A percentile compares a stretch with the other conserved stretches of the same genome.
Conservation (phyloP, 2,797 vertebrate species). For the Thamnophis elegans region DNA sequence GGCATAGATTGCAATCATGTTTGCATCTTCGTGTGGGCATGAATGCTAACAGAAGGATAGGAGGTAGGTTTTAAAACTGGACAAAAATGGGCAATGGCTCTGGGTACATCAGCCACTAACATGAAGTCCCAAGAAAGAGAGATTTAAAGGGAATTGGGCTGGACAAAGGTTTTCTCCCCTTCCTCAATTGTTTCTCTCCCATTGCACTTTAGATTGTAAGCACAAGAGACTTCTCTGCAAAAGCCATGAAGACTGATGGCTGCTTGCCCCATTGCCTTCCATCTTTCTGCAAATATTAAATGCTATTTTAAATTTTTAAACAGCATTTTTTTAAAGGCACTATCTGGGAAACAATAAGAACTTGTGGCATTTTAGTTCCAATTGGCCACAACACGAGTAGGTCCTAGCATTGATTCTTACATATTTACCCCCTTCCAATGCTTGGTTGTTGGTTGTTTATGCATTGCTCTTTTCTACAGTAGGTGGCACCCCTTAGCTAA, state of each 20-base stretch:
- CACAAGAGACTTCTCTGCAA: not conserved
- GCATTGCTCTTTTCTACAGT: not conserved
- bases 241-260: not conserved
- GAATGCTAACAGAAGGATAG: not conserved
- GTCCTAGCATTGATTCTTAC: not conserved
- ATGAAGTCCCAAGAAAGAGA: not conserved
- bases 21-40: not conserved
- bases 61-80: not conserved
- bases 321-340: not conserved
- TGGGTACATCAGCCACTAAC: not conserved
- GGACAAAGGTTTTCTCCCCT: not conserved
- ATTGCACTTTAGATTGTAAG: not conserved
- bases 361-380: not conserved
- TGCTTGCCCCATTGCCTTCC: not conserved
- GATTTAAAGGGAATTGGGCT: not conserved
- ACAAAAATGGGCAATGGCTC: not conserved
- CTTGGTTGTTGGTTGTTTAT: not conserved
- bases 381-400: not conserved
- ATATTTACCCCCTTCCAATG: not conserved
- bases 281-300: not conserved
- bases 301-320: not conserved
- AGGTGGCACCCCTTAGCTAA: not conserved
- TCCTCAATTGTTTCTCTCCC: not conserved
- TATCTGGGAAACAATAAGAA: not conserved
- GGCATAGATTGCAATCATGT: not conserved